Evolutionary conservation across 2,797 vertebrate genomes (phyloP), one percentile per base, ranked within the genome.

Genomic region (Propithecus deckenii): DNA sequence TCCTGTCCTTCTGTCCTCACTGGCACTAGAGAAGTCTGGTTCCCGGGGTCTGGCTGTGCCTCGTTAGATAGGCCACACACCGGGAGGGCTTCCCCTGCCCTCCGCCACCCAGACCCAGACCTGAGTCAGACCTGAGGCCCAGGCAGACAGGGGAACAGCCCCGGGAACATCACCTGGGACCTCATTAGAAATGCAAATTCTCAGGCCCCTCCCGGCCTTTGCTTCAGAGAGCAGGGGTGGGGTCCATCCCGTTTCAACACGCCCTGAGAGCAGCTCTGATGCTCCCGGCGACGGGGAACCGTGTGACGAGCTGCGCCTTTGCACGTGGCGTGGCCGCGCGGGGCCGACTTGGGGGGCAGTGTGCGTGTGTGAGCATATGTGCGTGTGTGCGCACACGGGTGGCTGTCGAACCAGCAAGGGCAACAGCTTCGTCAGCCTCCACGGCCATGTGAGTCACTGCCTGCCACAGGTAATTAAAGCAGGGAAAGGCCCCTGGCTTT

Each of bases 391-490:
- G 25, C 10, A 15, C 32, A 57, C 30, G 35, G 71, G 59, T 12
- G 57, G n/a, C 96, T 17, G 3, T 59, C 55, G 59, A 74, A 78
- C 32, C 85, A 61, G 35, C 76, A 38, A 71, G 48, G 48, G 72
- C 83, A 57, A n/a, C 14, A 1, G 76, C 65, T 67, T 57, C 28
- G 2, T 32, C 10, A n/a, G 75, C 80, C 14, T 35, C 76, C 0
- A 2, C 43, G 91, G 89, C 91, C 18, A 20, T 2, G 85, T 96
- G 96, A 94, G 71, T 97, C 97, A 96, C 50, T 71, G 32, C 71
- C 59, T 1, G 13, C 78, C 28, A 12, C 80, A 12, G 93, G 94
- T 50, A 48, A 85, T 30, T 83, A 65, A 4, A 17, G 65, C 0
- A 48, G 95, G 72, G 83, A n/a, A 65, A 78, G 86, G 59, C 83